Conservation (phyloP, 2,113 vertebrate species). For the Sturnus vulgaris region DNA sequence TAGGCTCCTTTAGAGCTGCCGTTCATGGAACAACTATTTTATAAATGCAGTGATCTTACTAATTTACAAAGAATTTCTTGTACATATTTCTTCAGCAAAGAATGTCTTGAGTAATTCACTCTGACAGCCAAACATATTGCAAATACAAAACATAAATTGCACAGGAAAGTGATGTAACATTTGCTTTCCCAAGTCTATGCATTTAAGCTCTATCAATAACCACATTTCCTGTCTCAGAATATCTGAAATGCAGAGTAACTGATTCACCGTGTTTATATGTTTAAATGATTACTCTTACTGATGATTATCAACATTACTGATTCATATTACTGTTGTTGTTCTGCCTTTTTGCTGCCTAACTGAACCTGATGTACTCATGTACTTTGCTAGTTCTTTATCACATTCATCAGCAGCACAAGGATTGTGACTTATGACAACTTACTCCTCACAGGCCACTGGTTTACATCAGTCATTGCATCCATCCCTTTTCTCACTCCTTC, state of each 20-base stretch:
- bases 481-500: background rate
- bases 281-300: background rate
- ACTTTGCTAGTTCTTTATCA: background rate
- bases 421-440: background rate
- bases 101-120: background rate
- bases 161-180: background rate
- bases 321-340: background rate
- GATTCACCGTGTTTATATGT: background rate
- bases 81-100: background rate
- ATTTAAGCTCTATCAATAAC: background rate
- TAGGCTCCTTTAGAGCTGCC: background rate
- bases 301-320: constrained; percentile 5
- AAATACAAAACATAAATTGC: background rate
- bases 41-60: background rate
- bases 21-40: background rate
- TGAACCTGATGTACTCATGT: background rate
- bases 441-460: background rate
- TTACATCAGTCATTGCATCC: background rate
- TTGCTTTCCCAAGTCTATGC: background rate
- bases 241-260: background rate
- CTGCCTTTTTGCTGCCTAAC: background rate
- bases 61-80: background rate
- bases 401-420: background rate
- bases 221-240: background rate
- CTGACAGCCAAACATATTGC: background rate